phyloP scores from a whole-genome alignment of 2,888 invertebrate species.

The Pseudococcus viburni region DNA sequence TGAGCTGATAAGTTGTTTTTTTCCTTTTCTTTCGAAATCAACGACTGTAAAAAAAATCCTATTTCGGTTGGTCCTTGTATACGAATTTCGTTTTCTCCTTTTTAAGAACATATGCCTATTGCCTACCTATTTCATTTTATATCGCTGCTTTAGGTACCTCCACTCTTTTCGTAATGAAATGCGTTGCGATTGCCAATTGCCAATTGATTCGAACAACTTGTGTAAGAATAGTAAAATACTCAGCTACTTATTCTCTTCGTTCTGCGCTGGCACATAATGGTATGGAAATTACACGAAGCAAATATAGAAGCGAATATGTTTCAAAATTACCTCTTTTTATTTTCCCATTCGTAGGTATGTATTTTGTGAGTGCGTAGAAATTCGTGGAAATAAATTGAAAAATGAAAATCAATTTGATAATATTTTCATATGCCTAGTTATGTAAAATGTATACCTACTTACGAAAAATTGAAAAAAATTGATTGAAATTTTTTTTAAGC shows the following conservation, averaged over 20 bases:
- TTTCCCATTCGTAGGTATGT: background rate
- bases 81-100: background rate
- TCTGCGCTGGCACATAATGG: background rate
- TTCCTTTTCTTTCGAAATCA: slow-evolving; percentile 14
- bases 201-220: background rate
- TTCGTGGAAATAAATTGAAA: background rate
- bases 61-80: slow-evolving; percentile 3
- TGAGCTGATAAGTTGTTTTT: background rate
- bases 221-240: no score
- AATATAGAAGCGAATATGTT: background rate
- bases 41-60: slow-evolving; percentile 19
- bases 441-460: background rate
- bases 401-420: background rate
- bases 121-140: slow-evolving; percentile 1
- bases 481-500: background rate
- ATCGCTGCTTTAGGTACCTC: background rate
- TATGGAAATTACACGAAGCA: background rate
- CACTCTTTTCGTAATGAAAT: background rate
- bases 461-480: background rate
- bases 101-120: background rate
- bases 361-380: background rate
- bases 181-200: background rate
- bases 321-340: background rate
- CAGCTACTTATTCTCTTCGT: background rate
- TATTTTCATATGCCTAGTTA: background rate